Evolutionary conservation across 2,113 vertebrate species (phyloP), one percentile per base, ranked within the genome.

Genomic region (Vicugna pacos): DNA sequence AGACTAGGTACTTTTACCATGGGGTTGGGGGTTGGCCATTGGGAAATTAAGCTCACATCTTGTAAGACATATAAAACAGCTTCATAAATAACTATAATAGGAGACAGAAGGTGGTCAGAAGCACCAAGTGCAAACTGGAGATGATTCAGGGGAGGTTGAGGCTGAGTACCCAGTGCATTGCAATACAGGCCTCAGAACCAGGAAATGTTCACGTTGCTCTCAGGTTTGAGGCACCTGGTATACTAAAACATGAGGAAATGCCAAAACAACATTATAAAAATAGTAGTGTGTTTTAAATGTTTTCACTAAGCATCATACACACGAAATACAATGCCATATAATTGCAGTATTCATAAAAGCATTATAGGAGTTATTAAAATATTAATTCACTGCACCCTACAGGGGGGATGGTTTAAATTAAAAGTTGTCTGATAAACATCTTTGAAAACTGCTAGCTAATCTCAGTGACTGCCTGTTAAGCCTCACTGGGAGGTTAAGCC

Each of bases 311-410:
- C 16, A 7, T 12, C 30, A 70, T 46, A 8, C 9, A 67, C 26
- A 75, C 35, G 84, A 69, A 75, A 35, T 52, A 62, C 6, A 81
- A 30, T 42, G 70, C 15, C 42, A 35, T 38, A 32, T 16, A 38
- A 46, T 15, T 56, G 22, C 22, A 30, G 16, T 65, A n/a, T 50
- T 72, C 16, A 26, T 64, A 77, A 92, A 65, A 70, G 7, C 73
- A 87, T 38, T 58, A 32, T 9, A 60, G 6, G 94, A 88, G 24
- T 65, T 67, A 28, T 46, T 89, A 60, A 54, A 88, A 70, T 94
- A 76, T 60, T 32, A 60, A 67, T 8, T 46, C n/a, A 54, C 52
- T 30, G 17, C 52, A 3, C 8, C 38, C 13, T 14, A 26, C 19
- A 35, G 19, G 5, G 30, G 13, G 2, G 32, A 6, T n/a, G 17